Conservation (phyloP, 1,140 invertebrate genomes). For the Lethrus apterus region DNA sequence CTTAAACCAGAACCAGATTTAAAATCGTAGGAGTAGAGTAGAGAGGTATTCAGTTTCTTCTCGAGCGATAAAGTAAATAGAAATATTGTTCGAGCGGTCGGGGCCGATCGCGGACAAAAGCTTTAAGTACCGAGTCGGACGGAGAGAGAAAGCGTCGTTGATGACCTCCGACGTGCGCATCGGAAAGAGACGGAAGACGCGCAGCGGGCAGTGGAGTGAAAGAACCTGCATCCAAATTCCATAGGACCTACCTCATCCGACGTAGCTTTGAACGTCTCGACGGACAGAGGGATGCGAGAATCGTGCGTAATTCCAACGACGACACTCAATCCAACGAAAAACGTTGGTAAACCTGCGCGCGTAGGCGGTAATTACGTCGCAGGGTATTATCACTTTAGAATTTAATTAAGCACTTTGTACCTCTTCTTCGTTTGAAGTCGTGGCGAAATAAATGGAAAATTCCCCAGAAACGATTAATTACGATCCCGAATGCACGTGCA, state of each 20-base stretch:
- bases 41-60: conserved; percentile 17
- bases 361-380: too few species aligned
- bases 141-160: conserved; percentile 1
- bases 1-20: conserved; percentile 23
- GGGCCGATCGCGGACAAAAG: conserved; percentile 14
- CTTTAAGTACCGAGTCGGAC: conserved; percentile 4
- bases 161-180: conserved; percentile 10
- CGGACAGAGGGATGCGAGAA: too few species aligned
- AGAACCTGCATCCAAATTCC: conserved; percentile 33
- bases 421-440: too few species aligned
- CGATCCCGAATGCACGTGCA: too few species aligned
- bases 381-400: too few species aligned
- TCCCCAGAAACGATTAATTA: too few species aligned
- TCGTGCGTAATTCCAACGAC: too few species aligned
- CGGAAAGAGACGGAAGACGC: conserved; percentile 9
- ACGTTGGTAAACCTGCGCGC: too few species aligned
- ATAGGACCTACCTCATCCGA: conserved; percentile 23
- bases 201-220: conserved; percentile 22
- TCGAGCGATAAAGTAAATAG: conserved; percentile 27
- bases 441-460: too few species aligned
- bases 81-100: conserved; percentile 20
- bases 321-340: too few species aligned
- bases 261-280: neutral
- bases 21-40: conserved; percentile 24
- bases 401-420: too few species aligned